Conservation (phyloP, 1,140 invertebrate species). For the Cydia fagiglandana region DNA sequence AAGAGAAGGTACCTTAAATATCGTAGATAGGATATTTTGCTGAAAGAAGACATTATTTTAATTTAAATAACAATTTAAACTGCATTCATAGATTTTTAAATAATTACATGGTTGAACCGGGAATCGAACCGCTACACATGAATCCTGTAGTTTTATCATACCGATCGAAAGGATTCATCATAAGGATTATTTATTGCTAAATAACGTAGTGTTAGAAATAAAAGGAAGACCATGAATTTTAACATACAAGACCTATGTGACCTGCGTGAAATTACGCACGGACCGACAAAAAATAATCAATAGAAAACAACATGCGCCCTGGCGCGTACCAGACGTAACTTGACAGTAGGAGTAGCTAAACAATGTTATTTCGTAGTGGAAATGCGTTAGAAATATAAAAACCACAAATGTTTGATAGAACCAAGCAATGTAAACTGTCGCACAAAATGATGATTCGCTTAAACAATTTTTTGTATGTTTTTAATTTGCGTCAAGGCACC, state of each 20-base stretch:
- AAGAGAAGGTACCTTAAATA: no score
- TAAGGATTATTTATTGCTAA: no score
- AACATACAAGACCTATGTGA: constrained; percentile 50
- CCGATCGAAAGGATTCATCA: no score
- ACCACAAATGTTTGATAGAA: constrained; percentile 70
- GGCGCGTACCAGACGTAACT: constrained; percentile 24
- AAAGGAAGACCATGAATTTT: no score
- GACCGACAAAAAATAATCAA: constrained; percentile 57
- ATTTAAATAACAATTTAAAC: no score
- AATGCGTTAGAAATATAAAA: constrained; percentile 55
- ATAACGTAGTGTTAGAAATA: no score
- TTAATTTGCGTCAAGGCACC: constrained; percentile 74
- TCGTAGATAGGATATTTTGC: no score
- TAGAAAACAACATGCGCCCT: constrained; percentile 65
- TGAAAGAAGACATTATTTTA: no score
- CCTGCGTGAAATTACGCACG: constrained; percentile 54
- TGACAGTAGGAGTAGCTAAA: constrained; percentile 44
- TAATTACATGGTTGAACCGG: no score
- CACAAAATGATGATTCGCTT: constrained; percentile 72
- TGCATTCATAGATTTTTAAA: no score
- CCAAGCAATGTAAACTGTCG: constrained; percentile 67
- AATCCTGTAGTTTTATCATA: no score
- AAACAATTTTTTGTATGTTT: constrained; percentile 73
- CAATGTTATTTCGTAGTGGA: constrained; percentile 53
- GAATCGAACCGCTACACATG: no score